These are phyloP conservation scores for Sepiola atlantica DNA, from an alignment of 2,888 invertebrate genomes.

Conservation along the genomic window DNA sequence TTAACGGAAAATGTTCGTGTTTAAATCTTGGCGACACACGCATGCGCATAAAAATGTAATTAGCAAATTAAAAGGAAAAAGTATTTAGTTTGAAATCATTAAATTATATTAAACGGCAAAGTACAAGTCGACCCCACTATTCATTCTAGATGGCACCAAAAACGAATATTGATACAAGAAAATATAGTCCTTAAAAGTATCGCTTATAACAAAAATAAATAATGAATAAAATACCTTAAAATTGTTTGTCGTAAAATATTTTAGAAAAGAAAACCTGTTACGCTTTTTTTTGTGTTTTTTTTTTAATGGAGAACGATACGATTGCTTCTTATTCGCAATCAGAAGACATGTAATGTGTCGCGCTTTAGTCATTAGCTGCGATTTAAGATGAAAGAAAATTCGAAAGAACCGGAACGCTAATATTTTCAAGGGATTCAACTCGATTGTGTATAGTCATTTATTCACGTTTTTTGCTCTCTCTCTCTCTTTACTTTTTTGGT, in stretches of 20 bases:
- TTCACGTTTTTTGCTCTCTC: background rate
- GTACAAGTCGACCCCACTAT: background rate
- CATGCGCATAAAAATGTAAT: background rate
- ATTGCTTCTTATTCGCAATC: background rate
- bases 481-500: too few relatives aligned
- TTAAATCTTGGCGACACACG: background rate
- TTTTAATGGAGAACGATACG: slow-evolving; percentile 18
- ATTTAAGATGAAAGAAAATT: background rate
- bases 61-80: background rate
- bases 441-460: background rate
- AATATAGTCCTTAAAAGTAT: background rate
- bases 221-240: background rate
- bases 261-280: background rate
- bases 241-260: background rate
- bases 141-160: background rate
- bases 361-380: background rate
- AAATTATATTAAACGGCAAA: background rate
- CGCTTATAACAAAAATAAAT: background rate
- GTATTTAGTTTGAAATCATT: background rate
- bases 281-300: background rate
- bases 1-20: background rate
- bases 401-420: background rate
- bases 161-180: background rate
- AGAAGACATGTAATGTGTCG: background rate
- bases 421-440: background rate